A percentile compares a stretch with the other conserved stretches of the same genome.
Conservation (phyloP, 2,888 invertebrate species). For the Ennomos quercinarius region DNA sequence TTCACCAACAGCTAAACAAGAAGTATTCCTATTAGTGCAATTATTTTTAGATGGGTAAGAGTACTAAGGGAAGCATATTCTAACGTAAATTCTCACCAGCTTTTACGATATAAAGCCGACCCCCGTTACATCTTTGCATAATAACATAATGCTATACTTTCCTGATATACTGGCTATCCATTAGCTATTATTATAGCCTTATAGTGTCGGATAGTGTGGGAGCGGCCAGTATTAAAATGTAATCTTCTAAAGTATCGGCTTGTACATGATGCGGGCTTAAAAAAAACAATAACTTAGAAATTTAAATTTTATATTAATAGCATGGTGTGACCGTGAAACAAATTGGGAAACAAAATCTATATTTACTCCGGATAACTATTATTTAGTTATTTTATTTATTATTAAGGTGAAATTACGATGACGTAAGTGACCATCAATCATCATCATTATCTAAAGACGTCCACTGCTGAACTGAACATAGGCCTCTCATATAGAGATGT, state of each 20-base stretch:
- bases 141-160: slow-evolving; percentile 19
- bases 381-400: too few species aligned
- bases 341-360: not conserved
- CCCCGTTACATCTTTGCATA: slow-evolving; percentile 39
- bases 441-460: too few species aligned
- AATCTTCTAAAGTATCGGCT: slow-evolving; percentile 39
- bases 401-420: too few species aligned
- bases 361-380: too few species aligned
- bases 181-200: not conserved
- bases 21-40: too few species aligned
- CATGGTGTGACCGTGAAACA: not conserved
- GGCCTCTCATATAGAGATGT: too few species aligned
- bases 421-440: too few species aligned
- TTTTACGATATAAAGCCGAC: slow-evolving; percentile 31
- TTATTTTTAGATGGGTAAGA: too few species aligned
- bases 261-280: slow-evolving; percentile 22
- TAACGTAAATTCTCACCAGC: slow-evolving; percentile 21
- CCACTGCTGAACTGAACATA: too few species aligned
- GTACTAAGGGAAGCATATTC: too few species aligned
- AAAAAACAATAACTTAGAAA: slow-evolving; percentile 24
- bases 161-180: not conserved
- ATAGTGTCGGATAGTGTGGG: slow-evolving; percentile 22
- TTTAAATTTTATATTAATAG: slow-evolving; percentile 18
- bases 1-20: too few species aligned
- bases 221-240: slow-evolving; percentile 40